phyloP scores from a whole-genome alignment of 1,140 invertebrate genomes.

The Myzus persicae region DNA sequence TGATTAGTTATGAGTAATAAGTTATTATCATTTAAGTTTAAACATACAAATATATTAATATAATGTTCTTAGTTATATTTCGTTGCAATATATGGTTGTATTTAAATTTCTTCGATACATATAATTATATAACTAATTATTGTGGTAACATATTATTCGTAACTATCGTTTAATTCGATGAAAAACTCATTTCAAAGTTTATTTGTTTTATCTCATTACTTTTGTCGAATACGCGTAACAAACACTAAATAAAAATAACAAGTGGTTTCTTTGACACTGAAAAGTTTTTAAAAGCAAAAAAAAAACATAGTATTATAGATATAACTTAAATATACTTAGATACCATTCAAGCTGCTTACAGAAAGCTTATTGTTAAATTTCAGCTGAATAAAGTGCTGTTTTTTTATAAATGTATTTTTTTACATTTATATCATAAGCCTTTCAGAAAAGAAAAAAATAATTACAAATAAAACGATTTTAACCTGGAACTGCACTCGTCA shows the following conservation, averaged over 20 bases:
- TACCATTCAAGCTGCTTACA: background rate
- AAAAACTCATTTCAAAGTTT: background rate
- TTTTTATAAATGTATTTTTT: background rate
- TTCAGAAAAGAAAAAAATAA: slow-evolving; percentile 27
- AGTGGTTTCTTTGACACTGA: background rate
- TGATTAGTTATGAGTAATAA: background rate
- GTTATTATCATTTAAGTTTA: too few species aligned
- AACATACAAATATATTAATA: background rate
- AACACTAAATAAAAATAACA: slow-evolving; percentile 19
- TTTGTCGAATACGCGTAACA: background rate
- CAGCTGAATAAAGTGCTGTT: background rate
- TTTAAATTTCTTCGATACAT: too few species aligned
- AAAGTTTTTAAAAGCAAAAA: slow-evolving; percentile 8
- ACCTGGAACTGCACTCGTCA: background rate
- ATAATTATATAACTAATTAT: background rate
- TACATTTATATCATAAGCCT: slow-evolving; percentile 2
- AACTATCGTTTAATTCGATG: background rate
- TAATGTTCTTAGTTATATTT: background rate
- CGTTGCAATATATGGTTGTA: too few species aligned
- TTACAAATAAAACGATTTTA: background rate
- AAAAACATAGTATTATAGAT: background rate
- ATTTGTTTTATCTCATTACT: background rate
- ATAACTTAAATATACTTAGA: background rate
- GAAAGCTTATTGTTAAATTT: background rate
- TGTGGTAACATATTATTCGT: background rate